Conservation (phyloP, 2,888 invertebrate species). For the Hermaeophaga mercurialis region DNA sequence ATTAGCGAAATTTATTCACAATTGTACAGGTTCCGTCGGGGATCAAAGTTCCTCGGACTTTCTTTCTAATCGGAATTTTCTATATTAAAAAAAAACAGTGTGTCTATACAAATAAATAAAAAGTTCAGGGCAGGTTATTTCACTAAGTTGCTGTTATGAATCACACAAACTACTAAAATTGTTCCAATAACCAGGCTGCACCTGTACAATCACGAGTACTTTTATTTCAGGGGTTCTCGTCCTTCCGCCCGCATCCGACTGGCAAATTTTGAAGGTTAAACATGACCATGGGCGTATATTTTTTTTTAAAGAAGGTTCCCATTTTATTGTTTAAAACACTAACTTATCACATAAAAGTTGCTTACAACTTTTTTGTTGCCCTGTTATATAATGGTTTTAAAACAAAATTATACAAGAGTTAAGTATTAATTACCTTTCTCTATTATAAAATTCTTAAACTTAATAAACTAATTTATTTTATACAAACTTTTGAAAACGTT, state of each 20-base stretch:
- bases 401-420: neutral
- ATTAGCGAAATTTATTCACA: conserved; percentile 39
- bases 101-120: no score
- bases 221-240: conserved; percentile 7
- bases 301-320: neutral
- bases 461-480: no score
- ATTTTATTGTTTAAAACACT: neutral
- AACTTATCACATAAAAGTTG: no score
- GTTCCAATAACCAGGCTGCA: conserved; percentile 28
- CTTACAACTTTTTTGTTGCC: neutral
- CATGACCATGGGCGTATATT: conserved; percentile 26
- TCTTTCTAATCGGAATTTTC: no score
- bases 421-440: neutral
- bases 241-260: neutral
- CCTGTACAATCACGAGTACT: conserved; percentile 15
- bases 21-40: no score
- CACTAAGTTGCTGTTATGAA: no score
- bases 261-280: conserved; percentile 24
- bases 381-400: neutral
- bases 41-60: no score
- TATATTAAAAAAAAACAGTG: no score
- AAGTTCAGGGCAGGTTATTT: no score
- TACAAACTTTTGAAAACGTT: no score
- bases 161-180: conserved; percentile 11
- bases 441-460: no score